Conservation (phyloP, 2,113 vertebrate species). For the Indri indri region DNA sequence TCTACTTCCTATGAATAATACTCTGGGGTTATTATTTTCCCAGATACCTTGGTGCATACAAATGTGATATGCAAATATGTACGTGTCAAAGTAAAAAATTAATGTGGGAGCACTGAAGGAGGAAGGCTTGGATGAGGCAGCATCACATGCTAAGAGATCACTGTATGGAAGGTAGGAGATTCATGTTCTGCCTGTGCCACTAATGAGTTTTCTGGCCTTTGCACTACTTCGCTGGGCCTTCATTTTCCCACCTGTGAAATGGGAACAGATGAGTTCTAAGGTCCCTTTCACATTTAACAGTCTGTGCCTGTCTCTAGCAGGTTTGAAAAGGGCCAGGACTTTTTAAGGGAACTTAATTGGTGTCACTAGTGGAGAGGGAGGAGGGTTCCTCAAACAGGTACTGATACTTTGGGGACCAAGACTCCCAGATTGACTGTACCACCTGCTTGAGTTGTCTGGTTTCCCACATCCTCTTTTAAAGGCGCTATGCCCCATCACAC, state of each 20-base stretch:
- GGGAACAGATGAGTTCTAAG: not conserved
- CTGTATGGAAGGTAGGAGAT: not conserved
- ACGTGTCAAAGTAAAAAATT: not conserved
- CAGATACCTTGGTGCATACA: not conserved
- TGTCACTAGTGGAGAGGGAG: not conserved
- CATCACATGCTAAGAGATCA: not conserved
- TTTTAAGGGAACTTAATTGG: not conserved
- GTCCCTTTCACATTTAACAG: not conserved
- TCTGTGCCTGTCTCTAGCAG: not conserved
- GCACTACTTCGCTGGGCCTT: not conserved
- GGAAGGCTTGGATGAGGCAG: not conserved
- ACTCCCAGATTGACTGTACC: not conserved
- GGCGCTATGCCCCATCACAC: rapidly evolving
- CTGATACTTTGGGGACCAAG: rapidly evolving
- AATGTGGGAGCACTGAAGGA: not conserved
- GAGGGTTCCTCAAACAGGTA: not conserved
- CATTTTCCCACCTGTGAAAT: not conserved
- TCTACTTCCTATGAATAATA: not conserved
- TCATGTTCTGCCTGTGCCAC: not conserved
- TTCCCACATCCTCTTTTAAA: conserved; percentile 65
- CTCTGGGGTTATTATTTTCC: not conserved
- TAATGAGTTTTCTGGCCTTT: not conserved
- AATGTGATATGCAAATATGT: not conserved
- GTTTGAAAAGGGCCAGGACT: not conserved
- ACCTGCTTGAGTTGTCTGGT: conserved; percentile 1